Base-by-base conservation (phyloP, 2,113 vertebrate genomes). In the Siniperca chuatsi region DNA sequence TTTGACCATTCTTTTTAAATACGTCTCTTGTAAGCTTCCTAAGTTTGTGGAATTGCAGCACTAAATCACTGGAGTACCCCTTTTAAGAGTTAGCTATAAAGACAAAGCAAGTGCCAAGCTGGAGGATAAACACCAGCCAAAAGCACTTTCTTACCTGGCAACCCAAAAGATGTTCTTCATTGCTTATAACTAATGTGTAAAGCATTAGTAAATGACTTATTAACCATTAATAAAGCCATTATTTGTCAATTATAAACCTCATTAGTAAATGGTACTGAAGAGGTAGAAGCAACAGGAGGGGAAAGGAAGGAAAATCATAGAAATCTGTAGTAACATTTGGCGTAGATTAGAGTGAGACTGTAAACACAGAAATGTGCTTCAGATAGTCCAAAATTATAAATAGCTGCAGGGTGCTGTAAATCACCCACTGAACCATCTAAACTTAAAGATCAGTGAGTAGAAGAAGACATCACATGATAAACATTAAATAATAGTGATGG, bases 311-410 rank as follows among this genome's bases (percentile, higher is more conserved):
- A 52, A 40, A 71, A 46, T 44, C 42, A 71, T 29, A 33, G 25
- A n/a, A 54, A 23, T 4, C 13, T 55, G 40, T 29, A 57, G 7
- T 13, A 75, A 46, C 40, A 25, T 25, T 55, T 9, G 33, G 1
- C 62, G 44, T 42, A 20, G 42, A 60, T 44, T 20, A 50, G 33
- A 79, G 55, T 20, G 7, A 64, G 20, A 46, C 70, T 50, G 23
- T 35, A 35, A 82, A 25, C 20, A 33, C 37, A 62, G 16, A 76
- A 71, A 70, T 54, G 44, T 35, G 33, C 62, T 74, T 84, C 15
- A 83, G 82, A 79, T n/a, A 58, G 72, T 62, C n/a, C 48, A 48
- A 6, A 20, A 20, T 64, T 61, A 76, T 71, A 88, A 87, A 88
- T 84, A 90, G 73, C 82, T 64, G 21, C 50, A 61, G 54, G 2